Conservation (phyloP, 2,113 vertebrate species). For the Arenaria interpres region DNA sequence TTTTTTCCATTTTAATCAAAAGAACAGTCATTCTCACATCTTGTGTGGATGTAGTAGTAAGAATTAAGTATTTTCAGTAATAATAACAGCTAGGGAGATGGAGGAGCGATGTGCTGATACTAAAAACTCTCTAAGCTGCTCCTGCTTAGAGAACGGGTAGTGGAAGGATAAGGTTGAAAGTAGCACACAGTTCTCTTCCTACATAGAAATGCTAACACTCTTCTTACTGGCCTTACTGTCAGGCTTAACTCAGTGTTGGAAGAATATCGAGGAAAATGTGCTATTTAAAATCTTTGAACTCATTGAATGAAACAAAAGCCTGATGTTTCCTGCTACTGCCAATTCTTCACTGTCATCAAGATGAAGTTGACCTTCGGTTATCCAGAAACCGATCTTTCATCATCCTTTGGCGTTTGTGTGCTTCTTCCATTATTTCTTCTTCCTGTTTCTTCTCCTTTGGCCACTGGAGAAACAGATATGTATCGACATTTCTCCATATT, state of each 20-base stretch:
- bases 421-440: neutral
- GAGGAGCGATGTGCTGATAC: neutral
- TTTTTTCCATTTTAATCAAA: neutral
- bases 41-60: neutral
- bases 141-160: neutral
- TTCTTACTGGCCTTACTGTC: neutral
- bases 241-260: neutral
- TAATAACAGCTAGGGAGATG: neutral
- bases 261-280: neutral
- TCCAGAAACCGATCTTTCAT: neutral
- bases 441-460: neutral
- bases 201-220: neutral
- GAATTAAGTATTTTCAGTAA: neutral
- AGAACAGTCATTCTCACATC: neutral
- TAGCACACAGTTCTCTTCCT: neutral
- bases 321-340: neutral
- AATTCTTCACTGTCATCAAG: neutral
- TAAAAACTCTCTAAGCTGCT: neutral
- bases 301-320: neutral
- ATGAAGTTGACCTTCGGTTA: neutral
- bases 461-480: neutral
- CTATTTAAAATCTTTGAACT: neutral
- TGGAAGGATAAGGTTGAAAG: neutral
- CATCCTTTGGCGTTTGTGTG: neutral
- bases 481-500: neutral